A percentile compares a stretch with the other conserved stretches of the same genome.
phyloP scores from a whole-genome alignment of 2,888 invertebrate genomes.

The Nemurella pictetii region DNA sequence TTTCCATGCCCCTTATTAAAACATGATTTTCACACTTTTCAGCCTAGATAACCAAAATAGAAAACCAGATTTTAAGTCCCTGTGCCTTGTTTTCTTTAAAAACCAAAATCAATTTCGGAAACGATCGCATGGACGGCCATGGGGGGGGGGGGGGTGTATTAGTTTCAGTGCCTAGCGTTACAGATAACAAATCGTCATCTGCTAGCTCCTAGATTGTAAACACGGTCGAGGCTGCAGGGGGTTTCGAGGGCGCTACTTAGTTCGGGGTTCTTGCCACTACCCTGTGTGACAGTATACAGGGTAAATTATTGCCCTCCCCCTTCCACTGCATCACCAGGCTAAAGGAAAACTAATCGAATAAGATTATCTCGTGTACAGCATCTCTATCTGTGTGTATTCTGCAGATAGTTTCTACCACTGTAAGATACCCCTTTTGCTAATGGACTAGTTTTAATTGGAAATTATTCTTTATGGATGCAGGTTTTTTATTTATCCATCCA shows the following conservation, averaged over 20 bases:
- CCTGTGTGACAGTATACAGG: background rate
- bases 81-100: too few species aligned
- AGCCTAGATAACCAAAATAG: too few species aligned
- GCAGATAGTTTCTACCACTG: background rate
- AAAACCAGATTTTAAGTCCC: too few species aligned
- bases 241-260: background rate
- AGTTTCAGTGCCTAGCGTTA: too few species aligned
- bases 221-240: background rate
- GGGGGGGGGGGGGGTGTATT: too few species aligned
- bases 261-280: background rate
- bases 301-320: background rate
- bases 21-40: too few species aligned
- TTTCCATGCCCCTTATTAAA: too few species aligned
- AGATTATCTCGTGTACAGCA: background rate
- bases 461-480: background rate
- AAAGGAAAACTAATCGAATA: background rate
- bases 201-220: background rate
- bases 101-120: too few species aligned
- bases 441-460: background rate
- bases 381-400: background rate
- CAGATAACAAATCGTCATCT: too few species aligned
- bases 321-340: too few species aligned
- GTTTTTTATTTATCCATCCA: too few species aligned
- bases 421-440: background rate
- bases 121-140: too few species aligned